Percentiles rank a stretch among this genome's conserved stretches.
Conservation (phyloP, 2,888 invertebrate species). For the Sisyra terminalis region DNA sequence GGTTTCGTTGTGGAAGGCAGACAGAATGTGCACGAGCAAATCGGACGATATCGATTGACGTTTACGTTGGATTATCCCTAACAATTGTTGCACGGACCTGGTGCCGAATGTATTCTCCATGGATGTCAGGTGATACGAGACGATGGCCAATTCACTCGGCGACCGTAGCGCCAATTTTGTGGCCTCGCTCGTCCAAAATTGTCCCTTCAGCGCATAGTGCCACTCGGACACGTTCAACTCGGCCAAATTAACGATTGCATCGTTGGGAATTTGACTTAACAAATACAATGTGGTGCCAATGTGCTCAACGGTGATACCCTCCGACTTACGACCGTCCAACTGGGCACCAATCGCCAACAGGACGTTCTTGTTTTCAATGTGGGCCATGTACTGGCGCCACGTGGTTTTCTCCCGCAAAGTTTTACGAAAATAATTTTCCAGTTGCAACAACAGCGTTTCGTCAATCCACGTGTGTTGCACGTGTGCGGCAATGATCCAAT, state of each 20-base stretch:
- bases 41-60: constrained; percentile 7
- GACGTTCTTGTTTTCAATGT: constrained; percentile 13
- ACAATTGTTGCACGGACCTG: constrained; percentile 7
- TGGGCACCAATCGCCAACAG: constrained; percentile 12
- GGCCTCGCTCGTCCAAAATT: constrained; percentile 11
- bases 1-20: constrained; percentile 10
- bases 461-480: constrained; percentile 14
- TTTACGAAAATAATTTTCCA: constrained; percentile 14
- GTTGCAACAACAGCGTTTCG: constrained; percentile 13
- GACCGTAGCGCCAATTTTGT: constrained; percentile 10
- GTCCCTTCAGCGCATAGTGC: constrained; percentile 14
- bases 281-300: constrained; percentile 12
- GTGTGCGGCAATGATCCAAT: constrained; percentile 14
- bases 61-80: constrained; percentile 8
- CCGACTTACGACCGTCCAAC: constrained; percentile 9
- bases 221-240: constrained; percentile 13
- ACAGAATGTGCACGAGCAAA: constrained; percentile 8
- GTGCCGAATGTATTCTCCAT: constrained; percentile 11
- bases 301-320: constrained; percentile 9
- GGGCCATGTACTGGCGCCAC: constrained; percentile 12
- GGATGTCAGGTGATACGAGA: constrained; percentile 11
- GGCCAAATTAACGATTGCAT: constrained; percentile 7
- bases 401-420: constrained; percentile 11
- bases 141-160: constrained; percentile 10
- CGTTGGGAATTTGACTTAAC: constrained; percentile 12